Conservation (phyloP, 2,888 invertebrate genomes). For the Meghimatium bilineatum region DNA sequence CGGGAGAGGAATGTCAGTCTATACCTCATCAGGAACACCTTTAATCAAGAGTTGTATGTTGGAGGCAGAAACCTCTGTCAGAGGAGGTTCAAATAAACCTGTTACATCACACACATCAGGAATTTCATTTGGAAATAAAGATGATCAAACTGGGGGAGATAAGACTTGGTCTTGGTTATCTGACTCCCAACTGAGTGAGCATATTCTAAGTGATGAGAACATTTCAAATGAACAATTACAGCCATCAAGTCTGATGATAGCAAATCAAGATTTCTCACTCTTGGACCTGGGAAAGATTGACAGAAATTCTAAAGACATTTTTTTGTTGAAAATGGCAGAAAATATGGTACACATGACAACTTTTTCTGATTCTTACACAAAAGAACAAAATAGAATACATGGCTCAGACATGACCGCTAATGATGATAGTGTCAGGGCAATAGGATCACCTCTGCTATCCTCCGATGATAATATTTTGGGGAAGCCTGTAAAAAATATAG, state of each 20-base stretch:
- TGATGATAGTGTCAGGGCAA: not conserved
- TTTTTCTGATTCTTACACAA: conserved; percentile 57
- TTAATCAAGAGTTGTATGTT: not conserved
- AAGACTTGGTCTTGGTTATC: not conserved
- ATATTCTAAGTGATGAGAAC: not conserved
- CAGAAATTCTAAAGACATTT: conserved; percentile 46
- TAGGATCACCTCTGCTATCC: not conserved
- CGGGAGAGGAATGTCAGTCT: not conserved
- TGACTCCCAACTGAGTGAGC: not conserved
- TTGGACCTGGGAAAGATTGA: not conserved
- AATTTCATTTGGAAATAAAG: not conserved
- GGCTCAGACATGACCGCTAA: not conserved
- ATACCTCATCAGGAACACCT: conserved; percentile 5
- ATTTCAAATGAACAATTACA: not conserved
- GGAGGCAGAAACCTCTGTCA: not conserved
- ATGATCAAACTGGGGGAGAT: not conserved
- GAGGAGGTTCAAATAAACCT: not conserved
- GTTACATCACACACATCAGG: not conserved
- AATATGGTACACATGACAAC: conserved; percentile 64
- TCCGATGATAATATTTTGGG: not conserved
- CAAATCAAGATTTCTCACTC: not conserved
- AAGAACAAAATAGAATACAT: conserved; percentile 30
- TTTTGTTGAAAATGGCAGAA: conserved; percentile 65
- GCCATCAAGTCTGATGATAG: not conserved
- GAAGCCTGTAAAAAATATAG: not conserved